phyloP scores from a whole-genome alignment of 1,140 invertebrate genomes.

The Solenopsis invicta region DNA sequence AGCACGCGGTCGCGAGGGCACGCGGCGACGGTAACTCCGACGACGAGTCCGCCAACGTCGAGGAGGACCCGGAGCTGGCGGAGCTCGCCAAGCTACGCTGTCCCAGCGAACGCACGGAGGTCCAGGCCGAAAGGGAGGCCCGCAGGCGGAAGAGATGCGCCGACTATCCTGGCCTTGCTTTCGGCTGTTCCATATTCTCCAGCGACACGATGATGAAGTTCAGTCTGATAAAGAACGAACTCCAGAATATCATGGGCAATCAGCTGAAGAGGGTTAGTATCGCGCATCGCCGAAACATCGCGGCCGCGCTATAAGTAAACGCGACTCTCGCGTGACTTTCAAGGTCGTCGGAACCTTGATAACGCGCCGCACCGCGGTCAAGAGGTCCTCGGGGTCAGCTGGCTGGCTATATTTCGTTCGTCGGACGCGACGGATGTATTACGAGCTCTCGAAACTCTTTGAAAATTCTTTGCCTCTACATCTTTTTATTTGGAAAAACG shows the following conservation, averaged over 20 bases:
- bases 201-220: conserved; percentile 99
- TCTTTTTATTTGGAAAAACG: not conserved
- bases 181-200: conserved; percentile 96
- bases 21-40: conserved; percentile 87
- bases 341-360: conserved; percentile 70
- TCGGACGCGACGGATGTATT: not conserved
- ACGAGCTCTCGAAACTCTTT: not conserved
- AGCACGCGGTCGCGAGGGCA: conserved; percentile 87
- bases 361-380: conserved; percentile 38
- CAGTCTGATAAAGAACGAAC: conserved; percentile 97
- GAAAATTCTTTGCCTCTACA: not conserved
- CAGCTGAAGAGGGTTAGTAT: conserved; percentile 97
- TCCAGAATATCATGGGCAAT: conserved; percentile 98
- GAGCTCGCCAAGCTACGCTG: conserved; percentile 94
- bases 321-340: not conserved
- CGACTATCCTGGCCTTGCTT: conserved; percentile 96
- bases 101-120: conserved; percentile 94
- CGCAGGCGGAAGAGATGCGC: conserved; percentile 92
- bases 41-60: conserved; percentile 84
- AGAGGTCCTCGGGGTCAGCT: conserved; percentile 52
- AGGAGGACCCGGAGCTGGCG: conserved; percentile 92
- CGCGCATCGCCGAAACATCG: conserved; percentile 23
- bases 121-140: conserved; percentile 94
- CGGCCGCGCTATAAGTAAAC: conserved; percentile 12
- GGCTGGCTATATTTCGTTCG: conserved; percentile 40